These are phyloP conservation scores for Eptesicus fuscus DNA, from an alignment of 2,113 vertebrate species.

Conservation along the genomic window DNA sequence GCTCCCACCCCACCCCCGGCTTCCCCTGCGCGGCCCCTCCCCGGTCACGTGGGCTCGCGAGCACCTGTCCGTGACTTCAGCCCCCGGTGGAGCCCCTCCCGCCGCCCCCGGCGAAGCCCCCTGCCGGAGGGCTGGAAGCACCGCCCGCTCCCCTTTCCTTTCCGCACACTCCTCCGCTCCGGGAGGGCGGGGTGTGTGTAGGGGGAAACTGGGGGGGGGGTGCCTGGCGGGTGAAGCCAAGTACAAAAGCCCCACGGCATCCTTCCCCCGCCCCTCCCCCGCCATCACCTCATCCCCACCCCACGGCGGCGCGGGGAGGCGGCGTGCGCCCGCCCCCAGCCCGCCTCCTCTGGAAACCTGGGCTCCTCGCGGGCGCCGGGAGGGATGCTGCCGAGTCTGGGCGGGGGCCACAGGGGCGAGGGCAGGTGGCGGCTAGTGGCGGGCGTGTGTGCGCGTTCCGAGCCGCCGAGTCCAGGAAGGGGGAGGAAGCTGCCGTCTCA, in stretches of 20 bases:
- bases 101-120: background rate
- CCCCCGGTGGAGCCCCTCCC: background rate
- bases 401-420: conserved; percentile 6
- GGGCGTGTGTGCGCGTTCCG: conserved; percentile 7
- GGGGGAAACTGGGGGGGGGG: background rate
- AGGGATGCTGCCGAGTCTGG: conserved; percentile 30
- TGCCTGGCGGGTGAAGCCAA: background rate
- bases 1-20: background rate
- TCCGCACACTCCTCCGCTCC: background rate
- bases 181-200: background rate
- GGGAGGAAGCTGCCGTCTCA: conserved; percentile 49
- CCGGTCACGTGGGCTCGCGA: conserved; percentile 78
- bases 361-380: conserved; percentile 37
- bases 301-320: background rate
- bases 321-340: conserved; percentile 9
- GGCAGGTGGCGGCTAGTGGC: conserved; percentile 54
- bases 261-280: background rate
- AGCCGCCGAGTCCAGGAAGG: conserved; percentile 46
- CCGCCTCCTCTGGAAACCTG: conserved; percentile 58
- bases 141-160: background rate
- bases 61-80: conserved; percentile 83
- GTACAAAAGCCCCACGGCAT: background rate
- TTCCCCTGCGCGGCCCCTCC: conserved; percentile 45
- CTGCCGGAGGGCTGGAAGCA: background rate
- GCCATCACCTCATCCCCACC: background rate